These are phyloP conservation scores for Lutraria rhynchaena DNA, from an alignment of 1,140 invertebrate genomes.

Conservation along the genomic window DNA sequence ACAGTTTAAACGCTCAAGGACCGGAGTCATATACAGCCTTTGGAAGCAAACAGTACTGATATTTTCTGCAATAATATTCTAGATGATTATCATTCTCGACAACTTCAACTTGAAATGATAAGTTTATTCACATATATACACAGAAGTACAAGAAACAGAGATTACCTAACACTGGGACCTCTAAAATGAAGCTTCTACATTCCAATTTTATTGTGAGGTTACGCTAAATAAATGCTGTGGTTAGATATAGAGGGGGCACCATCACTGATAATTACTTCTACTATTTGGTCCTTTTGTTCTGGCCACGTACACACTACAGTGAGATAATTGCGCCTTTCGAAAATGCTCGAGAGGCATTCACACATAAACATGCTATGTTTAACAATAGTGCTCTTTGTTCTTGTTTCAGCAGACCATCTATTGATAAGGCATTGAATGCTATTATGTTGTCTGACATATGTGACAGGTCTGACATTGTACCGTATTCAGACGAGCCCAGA, in stretches of 20 bases:
- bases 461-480: background rate
- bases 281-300: background rate
- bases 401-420: background rate
- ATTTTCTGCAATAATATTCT: slow-evolving; percentile 32
- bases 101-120: too few relatives aligned
- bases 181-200: too few relatives aligned
- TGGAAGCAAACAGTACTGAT: slow-evolving; percentile 1
- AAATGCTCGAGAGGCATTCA: background rate
- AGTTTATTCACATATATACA: too few relatives aligned
- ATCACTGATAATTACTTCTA: slow-evolving; percentile 11
- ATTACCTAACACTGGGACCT: too few relatives aligned
- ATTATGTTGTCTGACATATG: background rate
- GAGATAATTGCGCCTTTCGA: background rate
- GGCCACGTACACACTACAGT: background rate
- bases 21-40: background rate
- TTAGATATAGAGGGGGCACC: too few relatives aligned
- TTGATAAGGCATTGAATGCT: background rate
- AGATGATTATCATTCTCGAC: too few relatives aligned
- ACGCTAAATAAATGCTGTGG: too few relatives aligned
- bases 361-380: background rate
- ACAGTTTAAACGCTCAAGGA: slow-evolving; percentile 6
- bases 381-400: background rate
- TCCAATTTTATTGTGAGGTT: too few relatives aligned
- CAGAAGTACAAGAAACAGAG: too few relatives aligned
- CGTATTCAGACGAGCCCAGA: too few relatives aligned